Base-by-base conservation (phyloP, 2,888 invertebrate genomes). In the Apodemia mormo region DNA sequence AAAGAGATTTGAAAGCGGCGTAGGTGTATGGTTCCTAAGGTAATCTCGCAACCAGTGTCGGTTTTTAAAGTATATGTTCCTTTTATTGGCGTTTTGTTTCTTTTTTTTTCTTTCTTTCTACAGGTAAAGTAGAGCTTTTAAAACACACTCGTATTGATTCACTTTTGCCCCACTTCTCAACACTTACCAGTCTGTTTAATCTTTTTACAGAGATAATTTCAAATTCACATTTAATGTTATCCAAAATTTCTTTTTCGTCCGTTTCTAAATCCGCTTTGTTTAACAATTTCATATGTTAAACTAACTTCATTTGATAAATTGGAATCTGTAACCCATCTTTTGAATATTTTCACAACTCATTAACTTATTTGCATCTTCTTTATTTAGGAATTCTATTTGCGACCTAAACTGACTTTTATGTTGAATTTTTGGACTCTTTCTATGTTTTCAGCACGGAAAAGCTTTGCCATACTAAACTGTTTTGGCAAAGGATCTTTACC, bases 381-480 rank as follows among this genome's bases (percentile, higher is more conserved):
- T 7, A n/a, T n/a, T 52, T 12, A n/a, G 6, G 43, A 76, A 74
- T 30, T 54, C 14, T 9, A 78, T 58, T 9, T 71, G 30, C n/a
- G 72, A 67, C 68, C 72, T 76, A 61, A 72, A 71, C 14, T 68
- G 69, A 54, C 66, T 69, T 68, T 72, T 76, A 49, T 73, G 76
- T 56, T 73, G 76, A 12, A 76, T 74, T 66, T 65, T 71, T 3
- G 43, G n/a, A 77, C 68, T 58, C 72, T 69, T 29, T 52, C 61
- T 30, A 76, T 75, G 65, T 73, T 73, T 69, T 75, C 73, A 10
- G 70, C 43, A 66, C 69, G 70, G 4, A 76, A 64, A n/a, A 78
- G 52, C 65, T 72, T 76, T 1, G 76, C 78, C 52, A 77, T 65
- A 1, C 70, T 74, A 22, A 76, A 71, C 71, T 74, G 76, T 71